These are phyloP conservation scores for Venusia cambrica DNA, from an alignment of 2,888 invertebrate species.

Conservation along the genomic window DNA sequence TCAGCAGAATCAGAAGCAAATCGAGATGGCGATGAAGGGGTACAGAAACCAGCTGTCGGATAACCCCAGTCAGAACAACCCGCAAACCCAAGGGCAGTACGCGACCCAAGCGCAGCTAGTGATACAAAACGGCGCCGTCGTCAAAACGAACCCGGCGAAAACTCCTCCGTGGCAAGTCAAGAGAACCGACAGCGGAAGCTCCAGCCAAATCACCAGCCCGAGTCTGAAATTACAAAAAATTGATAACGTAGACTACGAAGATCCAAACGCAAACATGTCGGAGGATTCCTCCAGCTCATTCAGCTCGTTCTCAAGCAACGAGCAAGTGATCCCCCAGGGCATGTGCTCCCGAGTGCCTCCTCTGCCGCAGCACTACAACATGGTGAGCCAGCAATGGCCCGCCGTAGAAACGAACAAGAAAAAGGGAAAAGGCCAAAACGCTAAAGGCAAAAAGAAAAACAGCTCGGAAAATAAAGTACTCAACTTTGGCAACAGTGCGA, in stretches of 20 bases:
- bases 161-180: slow-evolving; percentile 83
- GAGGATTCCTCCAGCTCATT: slow-evolving; percentile 60
- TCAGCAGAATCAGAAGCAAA: slow-evolving; percentile 77
- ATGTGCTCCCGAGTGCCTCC: slow-evolving; percentile 87
- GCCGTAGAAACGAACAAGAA: slow-evolving; percentile 63
- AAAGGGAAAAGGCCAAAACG: slow-evolving; percentile 80
- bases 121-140: slow-evolving; percentile 72
- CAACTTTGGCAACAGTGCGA: slow-evolving; percentile 57
- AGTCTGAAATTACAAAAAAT: slow-evolving; percentile 57
- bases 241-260: slow-evolving; percentile 63
- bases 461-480: slow-evolving; percentile 55
- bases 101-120: slow-evolving; percentile 65
- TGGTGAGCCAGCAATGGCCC: slow-evolving; percentile 72
- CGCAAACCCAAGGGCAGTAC: slow-evolving; percentile 54
- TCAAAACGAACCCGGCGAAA: slow-evolving; percentile 75
- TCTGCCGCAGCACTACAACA: slow-evolving; percentile 83
- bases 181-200: slow-evolving; percentile 48
- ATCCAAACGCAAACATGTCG: slow-evolving; percentile 53
- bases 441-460: slow-evolving; percentile 77
- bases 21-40: slow-evolving; percentile 77
- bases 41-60: slow-evolving; percentile 62
- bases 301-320: slow-evolving; percentile 56
- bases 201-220: slow-evolving; percentile 54
- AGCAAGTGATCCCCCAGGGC: slow-evolving; percentile 64
- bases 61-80: slow-evolving; percentile 53